Base-by-base conservation (phyloP, 2,113 vertebrate species). In the Tyrannus savana region DNA sequence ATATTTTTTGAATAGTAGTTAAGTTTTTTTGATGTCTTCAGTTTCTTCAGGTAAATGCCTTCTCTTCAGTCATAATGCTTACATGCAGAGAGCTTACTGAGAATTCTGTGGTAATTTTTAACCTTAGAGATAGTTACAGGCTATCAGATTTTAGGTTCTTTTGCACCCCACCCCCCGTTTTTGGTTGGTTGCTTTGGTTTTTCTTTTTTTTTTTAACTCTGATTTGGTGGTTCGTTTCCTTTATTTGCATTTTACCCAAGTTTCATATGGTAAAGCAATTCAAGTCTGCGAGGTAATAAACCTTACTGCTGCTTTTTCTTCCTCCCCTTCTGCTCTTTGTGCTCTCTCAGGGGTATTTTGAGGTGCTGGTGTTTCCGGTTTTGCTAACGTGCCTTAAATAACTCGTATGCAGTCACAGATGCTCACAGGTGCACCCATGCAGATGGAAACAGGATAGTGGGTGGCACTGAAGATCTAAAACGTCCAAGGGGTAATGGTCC, bases 341-440 rank as follows among this genome's bases (percentile, higher is more conserved):
- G 47, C 39, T 86, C 28, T 58, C 10, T 78, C 14, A 17, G 39
- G 25, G 49, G 8, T 76, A 18, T 89, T 87, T 56, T 76, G 53
- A 49, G 80, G 81, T 8, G 22, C 33, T 90, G 7, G 12, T 55
- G 21, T 66, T 86, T 90, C 79, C 69, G 46, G 23, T 72, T 95
- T 81, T 87, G 49, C 9, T 66, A 64, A 46, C 56, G 41, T 90
- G 53, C 22, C 39, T 41, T 81, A 49, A 55, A n/a, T 90, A 84
- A 69, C 66, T 83, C 4, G 22, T 33, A 13, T 0, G 3, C 0
- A 4, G 72, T 88, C 74, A 78, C 27, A 73, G 4, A 30, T 64
- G 73, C 19, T 24, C 74, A 15, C 3, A 77, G 64, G 31, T 93
- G 56, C 28, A 60, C 35, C 23, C 14, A 2, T 11, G 15, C 37